Base-by-base conservation (phyloP, 2,113 vertebrate genomes). In the Saccopteryx bilineata region DNA sequence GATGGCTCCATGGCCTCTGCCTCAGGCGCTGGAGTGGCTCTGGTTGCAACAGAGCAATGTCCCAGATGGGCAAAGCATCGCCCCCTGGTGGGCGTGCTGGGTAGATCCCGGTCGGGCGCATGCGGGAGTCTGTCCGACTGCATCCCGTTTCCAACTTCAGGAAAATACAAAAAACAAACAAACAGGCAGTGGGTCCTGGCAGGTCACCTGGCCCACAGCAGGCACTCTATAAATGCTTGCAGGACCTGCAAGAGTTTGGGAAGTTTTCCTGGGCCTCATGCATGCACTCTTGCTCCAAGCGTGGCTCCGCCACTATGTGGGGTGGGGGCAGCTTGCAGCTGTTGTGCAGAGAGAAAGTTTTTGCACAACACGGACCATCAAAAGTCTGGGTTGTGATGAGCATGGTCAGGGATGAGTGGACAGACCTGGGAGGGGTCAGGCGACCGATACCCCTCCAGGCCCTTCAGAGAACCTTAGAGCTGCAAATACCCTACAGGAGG, bases 311-410 rank as follows among this genome's bases (percentile, higher is more conserved):
- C 33, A n/a, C 39, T 1, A 9, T 8, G 60, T 13, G 66, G 12
- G 17, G 0, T 2, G 18, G 10, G 23, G 10, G 19, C 21, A 2
- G 33, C 0, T 39, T 7, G 78, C n/a, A 7, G 23, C 5, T 9
- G 7, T 0, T 17, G 46, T 13, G 5, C 33, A 56, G 39, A 52
- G 61, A 31, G 69, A 58, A 56, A 48, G 33, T 4, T 1, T 61
- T 3, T 2, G 21, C 10, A 12, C 48, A 28, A 5, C 39, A 5
- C 0, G 5, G 21, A 39, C 5, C n/a, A 2, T 21, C 9, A 56
- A n/a, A 31, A 12, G 2, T 11, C 56, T 4, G 21, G 7, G 4
- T 15, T 4, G 21, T 5, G 3, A 5, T 10, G 33, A 83, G 71
- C 1, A 0, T 31, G 4, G 9, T 21, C 33, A 31, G 65, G 60